Base-by-base conservation (phyloP, 2,797 vertebrate species). In the Aplochiton taeniatus region DNA sequence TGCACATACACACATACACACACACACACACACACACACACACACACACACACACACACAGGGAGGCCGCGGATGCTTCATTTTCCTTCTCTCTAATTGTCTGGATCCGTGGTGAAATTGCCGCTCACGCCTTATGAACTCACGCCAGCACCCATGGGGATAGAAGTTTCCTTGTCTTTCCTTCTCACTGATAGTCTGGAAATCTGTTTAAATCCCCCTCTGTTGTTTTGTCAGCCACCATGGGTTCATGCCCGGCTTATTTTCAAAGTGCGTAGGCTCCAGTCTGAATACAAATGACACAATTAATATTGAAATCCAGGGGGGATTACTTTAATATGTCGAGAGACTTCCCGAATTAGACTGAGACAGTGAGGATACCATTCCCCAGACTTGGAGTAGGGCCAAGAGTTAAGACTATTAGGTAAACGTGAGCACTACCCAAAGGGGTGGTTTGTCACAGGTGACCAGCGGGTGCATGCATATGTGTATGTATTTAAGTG, bases 271-370 rank as follows among this genome's bases (percentile, higher is more conserved):
- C 69, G 66, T 56, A 1, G 31, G 59, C 47, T 56, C 53, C 53
- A 45, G 61, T 78, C 66, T 85, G 81, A 85, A 87, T 86, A 80
- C 81, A 77, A 76, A 87, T 77, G 78, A 83, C 85, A 83, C 63
- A 75, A 82, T 85, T 81, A 81, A 80, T 79, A 77, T 70, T 71
- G 63, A 81, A 84, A 81, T 78, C 75, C 75, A 55, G 41, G 62
- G 65, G 72, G 82, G 77, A 83, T 85, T 83, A 79, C 65, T 54
- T 82, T 68, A 71, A 81, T 81, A 74, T 89, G 78, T 78, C 78
- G 56, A 48, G 84, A 85, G 85, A 83, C 69, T 72, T 79, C 62
- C 20, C 8, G 65, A 84, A 77, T 82, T 70, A 79, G 78, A 70
- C 56, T 13, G 7, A 43, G 73, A 60, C 69, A 72, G 68, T 71